Evolutionary conservation across 2,797 vertebrate genomes (phyloP), one percentile per base, ranked within the genome.

Genomic region (Orientallactaga sibirica): DNA sequence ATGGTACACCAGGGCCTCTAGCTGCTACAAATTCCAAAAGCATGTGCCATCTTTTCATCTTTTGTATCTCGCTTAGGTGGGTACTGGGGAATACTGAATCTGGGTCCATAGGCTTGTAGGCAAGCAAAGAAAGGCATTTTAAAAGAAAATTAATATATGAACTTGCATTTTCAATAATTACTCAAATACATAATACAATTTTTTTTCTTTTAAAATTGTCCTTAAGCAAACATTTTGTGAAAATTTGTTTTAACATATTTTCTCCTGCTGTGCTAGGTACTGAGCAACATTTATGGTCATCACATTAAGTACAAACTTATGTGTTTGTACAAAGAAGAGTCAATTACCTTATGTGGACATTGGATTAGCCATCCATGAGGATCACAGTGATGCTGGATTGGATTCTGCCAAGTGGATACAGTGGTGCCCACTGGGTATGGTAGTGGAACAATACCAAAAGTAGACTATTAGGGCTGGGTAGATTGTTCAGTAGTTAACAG

Each of bases 301-400:
- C 11, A 71, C 80, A 25, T 75, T 93, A 86, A 91, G 62, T 67
- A 15, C 5, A 94, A 88, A 15, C n/a, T 86, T 3, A 66, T 76
- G 9, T 43, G 18, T 61, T 78, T 61, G 16, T 19, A 88, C 0
- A 62, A 66, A 84, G n/a, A 86, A 37, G 1, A 80, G 24, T n/a
- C 5, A 25, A 41, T 82, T 66, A 55, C 80, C 33, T 55, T 82
- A 81, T n/a, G 0, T 66, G 29, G 73, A 62, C 8, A 93, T 80
- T 81, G 29, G 19, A 81, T 18, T 67, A 67, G 20, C 5, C 5
- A 68, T 22, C 14, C 4, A 2, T 61, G n/a, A 88, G 22, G 9
- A 86, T n/a, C 27, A 64, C 11, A 11, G 9, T 20, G 48, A 90
- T 33, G 48, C 9, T 68, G 37, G 89, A 24, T 61, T 81, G 75